phyloP scores from a whole-genome alignment of 2,888 invertebrate genomes.

The Drosophila paucipuncta region DNA sequence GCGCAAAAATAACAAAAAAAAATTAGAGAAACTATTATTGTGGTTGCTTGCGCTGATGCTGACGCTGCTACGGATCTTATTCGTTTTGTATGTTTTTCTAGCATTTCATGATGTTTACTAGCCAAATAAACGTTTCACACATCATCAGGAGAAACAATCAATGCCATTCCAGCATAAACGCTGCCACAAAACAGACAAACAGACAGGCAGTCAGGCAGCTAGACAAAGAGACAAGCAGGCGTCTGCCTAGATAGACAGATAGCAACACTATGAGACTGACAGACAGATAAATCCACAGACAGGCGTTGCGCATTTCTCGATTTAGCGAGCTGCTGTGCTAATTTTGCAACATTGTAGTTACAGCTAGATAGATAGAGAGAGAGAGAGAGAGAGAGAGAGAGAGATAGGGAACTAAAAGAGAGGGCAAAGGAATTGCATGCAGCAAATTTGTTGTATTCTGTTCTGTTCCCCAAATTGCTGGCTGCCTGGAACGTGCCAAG shows the following conservation, averaged over 20 bases:
- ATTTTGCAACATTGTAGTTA: slow-evolving; percentile 13
- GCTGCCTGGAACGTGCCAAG: slow-evolving; percentile 78
- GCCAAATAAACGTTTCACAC: slow-evolving; percentile 79
- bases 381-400: too few species aligned
- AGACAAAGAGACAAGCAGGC: slow-evolving; percentile 4
- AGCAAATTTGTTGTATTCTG: slow-evolving; percentile 6
- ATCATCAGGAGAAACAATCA: slow-evolving; percentile 73
- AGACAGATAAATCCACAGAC: slow-evolving; percentile 28
- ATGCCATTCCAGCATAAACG: slow-evolving; percentile 52
- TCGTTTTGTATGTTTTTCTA: slow-evolving; percentile 66
- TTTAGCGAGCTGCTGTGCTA: slow-evolving; percentile 48
- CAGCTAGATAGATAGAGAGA: neutral
- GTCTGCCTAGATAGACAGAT: neutral
- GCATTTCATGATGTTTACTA: slow-evolving; percentile 75
- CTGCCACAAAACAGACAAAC: slow-evolving; percentile 12
- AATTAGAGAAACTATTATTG: slow-evolving; percentile 4
- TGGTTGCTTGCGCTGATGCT: slow-evolving; percentile 13
- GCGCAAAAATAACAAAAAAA: slow-evolving; percentile 2
- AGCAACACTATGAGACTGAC: slow-evolving; percentile 6
- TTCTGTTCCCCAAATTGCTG: slow-evolving; percentile 24
- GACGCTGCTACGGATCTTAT: slow-evolving; percentile 14
- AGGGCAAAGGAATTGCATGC: neutral
- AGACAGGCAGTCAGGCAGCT: slow-evolving; percentile 14
- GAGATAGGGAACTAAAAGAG: neutral
- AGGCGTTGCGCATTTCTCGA: slow-evolving; percentile 40